Conservation (phyloP, 1,140 invertebrate genomes). For the Cheumatopsyche charites region DNA sequence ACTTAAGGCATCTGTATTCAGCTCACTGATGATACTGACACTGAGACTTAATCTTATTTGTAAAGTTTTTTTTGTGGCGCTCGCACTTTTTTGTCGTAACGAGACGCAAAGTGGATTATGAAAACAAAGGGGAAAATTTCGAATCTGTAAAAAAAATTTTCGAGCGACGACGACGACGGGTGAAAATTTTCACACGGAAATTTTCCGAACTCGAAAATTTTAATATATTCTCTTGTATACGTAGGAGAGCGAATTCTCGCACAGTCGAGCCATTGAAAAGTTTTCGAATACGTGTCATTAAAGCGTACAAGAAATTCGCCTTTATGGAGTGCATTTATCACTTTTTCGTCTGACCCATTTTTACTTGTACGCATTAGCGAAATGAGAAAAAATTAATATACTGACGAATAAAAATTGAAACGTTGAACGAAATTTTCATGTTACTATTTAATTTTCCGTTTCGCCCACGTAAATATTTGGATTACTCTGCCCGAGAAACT, state of each 20-base stretch:
- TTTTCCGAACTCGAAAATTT: neutral
- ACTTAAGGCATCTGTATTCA: constrained; percentile 25
- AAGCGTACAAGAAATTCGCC: too few species aligned
- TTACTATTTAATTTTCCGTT: too few species aligned
- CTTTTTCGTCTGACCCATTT: too few species aligned
- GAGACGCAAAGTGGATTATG: constrained; percentile 34
- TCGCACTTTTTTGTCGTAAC: constrained; percentile 29
- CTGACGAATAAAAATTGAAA: too few species aligned
- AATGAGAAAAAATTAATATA: too few species aligned
- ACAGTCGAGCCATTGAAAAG: constrained; percentile 2
- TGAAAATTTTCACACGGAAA: neutral
- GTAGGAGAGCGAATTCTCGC: neutral
- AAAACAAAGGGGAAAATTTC: constrained; percentile 29
- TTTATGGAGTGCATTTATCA: too few species aligned
- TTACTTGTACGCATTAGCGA: too few species aligned
- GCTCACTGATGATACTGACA: constrained; percentile 32
- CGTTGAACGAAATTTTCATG: too few species aligned
- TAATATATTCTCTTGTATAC: constrained; percentile 3
- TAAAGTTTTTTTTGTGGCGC: constrained; percentile 30
- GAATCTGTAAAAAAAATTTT: constrained; percentile 22
- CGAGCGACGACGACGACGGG: constrained; percentile 7
- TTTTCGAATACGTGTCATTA: neutral
- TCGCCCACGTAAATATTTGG: too few species aligned
- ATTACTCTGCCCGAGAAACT: too few species aligned
- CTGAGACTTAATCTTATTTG: constrained; percentile 32